Evolutionary conservation across 2,113 vertebrate species (phyloP).

Genomic region (Tachysurus fulvidraco): DNA sequence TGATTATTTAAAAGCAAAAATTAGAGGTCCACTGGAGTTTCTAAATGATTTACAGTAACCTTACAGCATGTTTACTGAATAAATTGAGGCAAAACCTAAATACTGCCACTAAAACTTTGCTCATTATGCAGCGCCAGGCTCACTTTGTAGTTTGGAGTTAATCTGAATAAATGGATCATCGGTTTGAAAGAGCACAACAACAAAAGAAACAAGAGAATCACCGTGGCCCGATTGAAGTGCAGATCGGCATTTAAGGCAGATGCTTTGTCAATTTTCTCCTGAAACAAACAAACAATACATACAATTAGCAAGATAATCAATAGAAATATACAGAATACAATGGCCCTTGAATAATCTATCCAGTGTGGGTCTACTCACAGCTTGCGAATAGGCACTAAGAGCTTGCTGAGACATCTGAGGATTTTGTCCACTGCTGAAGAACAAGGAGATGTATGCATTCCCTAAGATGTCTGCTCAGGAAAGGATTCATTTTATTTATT

Average conservation of each 20-base stretch:
- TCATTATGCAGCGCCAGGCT: not conserved
- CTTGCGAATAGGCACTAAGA: constrained; percentile 83
- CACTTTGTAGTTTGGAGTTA: not conserved
- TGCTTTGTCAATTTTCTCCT: constrained; percentile 84
- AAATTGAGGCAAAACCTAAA: not conserved
- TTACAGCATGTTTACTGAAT: not conserved
- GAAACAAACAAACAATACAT: constrained; percentile 4
- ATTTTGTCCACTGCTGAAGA: constrained; percentile 86
- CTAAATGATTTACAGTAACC: not conserved
- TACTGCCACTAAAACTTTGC: not conserved
- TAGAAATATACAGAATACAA: not conserved
- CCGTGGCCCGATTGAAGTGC: constrained; percentile 86
- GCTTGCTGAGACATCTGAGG: constrained; percentile 88
- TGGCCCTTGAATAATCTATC: not conserved
- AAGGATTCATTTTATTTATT: not conserved
- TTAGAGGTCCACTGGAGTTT: not conserved
- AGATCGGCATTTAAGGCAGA: constrained; percentile 84
- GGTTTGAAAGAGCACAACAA: not conserved
- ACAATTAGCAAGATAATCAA: constrained; percentile 15
- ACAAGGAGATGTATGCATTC: constrained; percentile 87
- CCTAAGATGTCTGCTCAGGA: constrained; percentile 81
- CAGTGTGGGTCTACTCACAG: constrained; percentile 74
- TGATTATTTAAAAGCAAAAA: not conserved
- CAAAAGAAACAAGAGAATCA: constrained; percentile 52
- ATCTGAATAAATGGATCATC: not conserved